Evolutionary conservation across 1,140 invertebrate genomes (phyloP), one percentile per base, ranked within the genome.

Genomic region (Ridgeia piscesae): DNA sequence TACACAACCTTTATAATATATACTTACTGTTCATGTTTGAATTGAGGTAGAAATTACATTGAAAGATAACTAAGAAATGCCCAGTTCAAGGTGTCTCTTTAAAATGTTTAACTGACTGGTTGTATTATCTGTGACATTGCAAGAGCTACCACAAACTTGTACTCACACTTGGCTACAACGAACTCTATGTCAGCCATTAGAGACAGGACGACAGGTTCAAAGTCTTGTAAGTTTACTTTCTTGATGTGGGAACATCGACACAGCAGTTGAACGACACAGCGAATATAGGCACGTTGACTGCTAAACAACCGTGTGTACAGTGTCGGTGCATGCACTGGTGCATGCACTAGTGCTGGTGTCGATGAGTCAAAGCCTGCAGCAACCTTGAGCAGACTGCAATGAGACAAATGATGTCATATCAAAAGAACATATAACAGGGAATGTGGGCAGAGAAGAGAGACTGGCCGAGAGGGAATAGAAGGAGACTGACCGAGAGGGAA

Each of bases 171-270:
- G 34, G 35, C 91, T 92, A 97, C 96, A 17, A 97, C 96, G 6
- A 95, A 95, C 94, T 97, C 97, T 94, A 97, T 96, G 93, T 97
- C 97, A 90, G 97, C 96, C 27, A 97, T 94, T 94, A 97, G 96
- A 92, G 96, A 96, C 6, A 96, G 95, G 42, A 97, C 94, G 9
- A 97, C 95, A 89, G 94, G 95, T 58, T 96, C 96, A 89, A 97
- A 96, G n/a, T 96, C 95, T 92, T 96, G 96, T n/a, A 95, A 94
- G 93, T 96, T 96, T 17, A 95, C 95, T 27, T 96, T 96, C 0
- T 96, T 92, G 34, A 97, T 93, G 91, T 96, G 96, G 92, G 97
- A 96, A 93, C 97, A 97, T 92, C 96, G 97, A 34, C 97, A 96
- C 14, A 97, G 94, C 89, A 97, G 95, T 93, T 97, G 97, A 0